phyloP scores from a whole-genome alignment of 2,113 vertebrate species.

The Paralichthys olivaceus region DNA sequence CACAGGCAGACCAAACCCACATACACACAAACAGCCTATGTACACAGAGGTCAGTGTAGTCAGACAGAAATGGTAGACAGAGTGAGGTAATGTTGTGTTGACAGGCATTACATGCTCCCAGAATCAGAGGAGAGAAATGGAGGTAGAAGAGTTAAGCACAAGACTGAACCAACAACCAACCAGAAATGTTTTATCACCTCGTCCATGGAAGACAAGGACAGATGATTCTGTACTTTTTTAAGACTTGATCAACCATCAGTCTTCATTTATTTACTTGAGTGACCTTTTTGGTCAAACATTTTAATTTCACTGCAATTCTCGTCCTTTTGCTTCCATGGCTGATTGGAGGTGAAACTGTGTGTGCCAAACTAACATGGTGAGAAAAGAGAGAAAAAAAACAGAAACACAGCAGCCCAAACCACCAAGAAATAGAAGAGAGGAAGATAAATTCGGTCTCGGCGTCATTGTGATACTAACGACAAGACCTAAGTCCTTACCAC shows the following conservation, averaged over 20 bases:
- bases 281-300: background rate
- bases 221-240: background rate
- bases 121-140: slow-evolving; percentile 27
- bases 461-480: slow-evolving; percentile 67
- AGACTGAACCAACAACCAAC: slow-evolving; percentile 55
- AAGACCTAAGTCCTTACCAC: slow-evolving; percentile 86
- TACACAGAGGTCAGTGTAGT: slow-evolving; percentile 33
- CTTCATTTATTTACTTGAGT: background rate
- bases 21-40: background rate
- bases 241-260: background rate
- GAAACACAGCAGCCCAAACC: slow-evolving; percentile 54
- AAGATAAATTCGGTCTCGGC: slow-evolving; percentile 44
- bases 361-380: slow-evolving; percentile 39
- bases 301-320: background rate
- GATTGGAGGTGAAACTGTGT: slow-evolving; percentile 56
- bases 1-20: background rate
- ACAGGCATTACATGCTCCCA: slow-evolving; percentile 40
- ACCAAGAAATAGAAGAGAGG: slow-evolving; percentile 42
- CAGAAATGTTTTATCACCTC: slow-evolving; percentile 46
- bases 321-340: slow-evolving; percentile 74
- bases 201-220: slow-evolving; percentile 69
- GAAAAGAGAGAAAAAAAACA: slow-evolving; percentile 19
- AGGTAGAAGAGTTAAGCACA: slow-evolving; percentile 31
- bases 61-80: background rate
- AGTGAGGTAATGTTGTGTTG: slow-evolving; percentile 17